A percentile compares a stretch with the other conserved stretches of the same genome.
Conservation (phyloP, 2,797 vertebrate genomes). For the Petrocephalus sullivani region DNA sequence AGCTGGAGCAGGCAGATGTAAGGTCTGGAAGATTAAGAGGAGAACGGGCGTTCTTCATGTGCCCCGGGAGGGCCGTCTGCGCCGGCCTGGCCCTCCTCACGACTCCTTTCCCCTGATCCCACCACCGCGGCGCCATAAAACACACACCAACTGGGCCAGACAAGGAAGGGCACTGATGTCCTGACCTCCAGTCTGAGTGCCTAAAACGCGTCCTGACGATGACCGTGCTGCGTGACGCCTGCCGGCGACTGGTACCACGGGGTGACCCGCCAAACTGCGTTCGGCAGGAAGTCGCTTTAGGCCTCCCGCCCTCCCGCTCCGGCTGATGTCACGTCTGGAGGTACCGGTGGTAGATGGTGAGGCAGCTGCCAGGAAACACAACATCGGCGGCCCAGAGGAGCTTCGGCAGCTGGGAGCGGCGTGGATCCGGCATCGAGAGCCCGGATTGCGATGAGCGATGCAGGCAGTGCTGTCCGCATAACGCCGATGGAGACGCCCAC, state of each 20-base stretch:
- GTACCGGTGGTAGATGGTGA: no score
- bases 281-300: not conserved
- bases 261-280: not conserved
- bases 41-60: not conserved
- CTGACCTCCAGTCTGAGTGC: not conserved
- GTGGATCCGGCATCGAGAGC: slow-evolving; percentile 30
- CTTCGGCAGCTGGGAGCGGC: not conserved
- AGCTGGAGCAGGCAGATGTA: not conserved
- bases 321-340: no score
- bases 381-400: not conserved
- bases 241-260: not conserved
- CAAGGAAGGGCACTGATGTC: not conserved
- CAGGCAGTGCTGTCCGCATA: slow-evolving; percentile 67
- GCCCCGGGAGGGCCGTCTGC: not conserved
- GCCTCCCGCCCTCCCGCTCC: no score
- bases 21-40: not conserved
- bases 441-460: slow-evolving; percentile 64
- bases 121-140: not conserved
- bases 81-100: not conserved
- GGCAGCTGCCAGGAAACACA: not conserved
- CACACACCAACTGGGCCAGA: not conserved
- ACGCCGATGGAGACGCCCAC: slow-evolving; percentile 56
- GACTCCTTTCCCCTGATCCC: not conserved
- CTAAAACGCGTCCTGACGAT: not conserved
- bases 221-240: not conserved